Evolutionary conservation across 2,888 invertebrate species (phyloP).

Genomic region (Podabrus alpinus): DNA sequence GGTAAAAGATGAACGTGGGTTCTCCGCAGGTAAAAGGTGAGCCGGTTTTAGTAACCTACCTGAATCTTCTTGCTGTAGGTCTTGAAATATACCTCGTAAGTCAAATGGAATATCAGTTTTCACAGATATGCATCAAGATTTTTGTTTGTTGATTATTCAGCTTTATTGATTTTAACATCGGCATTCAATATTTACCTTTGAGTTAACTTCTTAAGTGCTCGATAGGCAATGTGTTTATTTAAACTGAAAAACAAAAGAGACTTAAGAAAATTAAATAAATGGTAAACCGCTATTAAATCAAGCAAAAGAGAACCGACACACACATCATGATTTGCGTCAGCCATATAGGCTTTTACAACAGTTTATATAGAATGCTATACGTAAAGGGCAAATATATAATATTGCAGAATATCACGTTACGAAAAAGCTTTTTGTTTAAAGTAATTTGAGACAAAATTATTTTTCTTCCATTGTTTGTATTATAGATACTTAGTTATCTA

Average conservation of each 20-base stretch:
- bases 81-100: conserved; percentile 44
- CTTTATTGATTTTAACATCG: conserved; percentile 49
- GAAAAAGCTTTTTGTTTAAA: neutral
- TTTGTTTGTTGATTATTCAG: conserved; percentile 39
- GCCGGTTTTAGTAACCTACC: conserved; percentile 19
- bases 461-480: neutral
- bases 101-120: conserved; percentile 43
- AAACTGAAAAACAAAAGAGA: conserved; percentile 30
- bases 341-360: conserved; percentile 2
- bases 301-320: neutral
- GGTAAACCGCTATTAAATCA: neutral
- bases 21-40: conserved; percentile 23
- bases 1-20: conserved; percentile 29
- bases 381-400: conserved; percentile 5
- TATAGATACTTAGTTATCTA: neutral
- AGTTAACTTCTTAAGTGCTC: conserved; percentile 47
- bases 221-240: conserved; percentile 46
- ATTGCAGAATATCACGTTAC: conserved; percentile 16
- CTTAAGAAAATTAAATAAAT: neutral
- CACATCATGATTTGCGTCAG: neutral
- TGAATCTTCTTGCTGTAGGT: conserved; percentile 23
- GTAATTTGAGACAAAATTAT: neutral
- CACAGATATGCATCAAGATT: conserved; percentile 44
- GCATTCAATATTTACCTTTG: conserved; percentile 47
- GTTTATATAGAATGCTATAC: neutral